phyloP scores from a whole-genome alignment of 2,888 invertebrate genomes.

The Argyresthia albistria region DNA sequence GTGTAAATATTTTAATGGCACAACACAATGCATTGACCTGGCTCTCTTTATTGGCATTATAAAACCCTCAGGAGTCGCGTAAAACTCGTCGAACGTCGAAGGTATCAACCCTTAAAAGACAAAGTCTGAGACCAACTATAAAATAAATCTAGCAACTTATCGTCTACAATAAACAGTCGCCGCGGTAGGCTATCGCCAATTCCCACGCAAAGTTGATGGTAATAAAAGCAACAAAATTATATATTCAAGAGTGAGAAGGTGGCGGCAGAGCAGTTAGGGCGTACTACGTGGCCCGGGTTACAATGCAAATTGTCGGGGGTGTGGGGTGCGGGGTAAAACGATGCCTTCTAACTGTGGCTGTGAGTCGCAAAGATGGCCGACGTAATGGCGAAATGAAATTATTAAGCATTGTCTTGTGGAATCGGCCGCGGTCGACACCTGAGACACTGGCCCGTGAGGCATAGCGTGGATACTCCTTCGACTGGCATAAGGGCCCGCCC shows the following conservation, averaged over 20 bases:
- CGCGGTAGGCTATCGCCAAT: constrained; percentile 66
- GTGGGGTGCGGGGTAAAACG: constrained; percentile 44
- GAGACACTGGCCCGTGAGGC: constrained; percentile 44
- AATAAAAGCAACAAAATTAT: constrained; percentile 73
- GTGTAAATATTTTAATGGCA: constrained; percentile 65
- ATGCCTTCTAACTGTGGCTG: constrained; percentile 63
- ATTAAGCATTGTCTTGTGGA: constrained; percentile 73
- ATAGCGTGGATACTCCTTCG: constrained; percentile 44
- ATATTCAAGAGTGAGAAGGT: constrained; percentile 71
- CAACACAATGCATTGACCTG: constrained; percentile 42
- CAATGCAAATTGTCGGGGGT: constrained; percentile 69
- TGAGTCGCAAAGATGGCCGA: constrained; percentile 70
- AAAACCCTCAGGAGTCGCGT: constrained; percentile 35
- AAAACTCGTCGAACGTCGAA: constrained; percentile 16
- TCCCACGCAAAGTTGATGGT: constrained; percentile 71
- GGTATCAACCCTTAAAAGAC: constrained; percentile 46
- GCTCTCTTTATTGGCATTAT: constrained; percentile 60
- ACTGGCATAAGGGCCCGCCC: neutral
- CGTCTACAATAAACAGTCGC: constrained; percentile 65
- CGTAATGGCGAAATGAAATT: constrained; percentile 72
- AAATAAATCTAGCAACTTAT: constrained; percentile 70
- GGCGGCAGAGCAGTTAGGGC: constrained; percentile 65
- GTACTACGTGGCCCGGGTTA: constrained; percentile 70
- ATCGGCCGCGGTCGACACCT: constrained; percentile 72
- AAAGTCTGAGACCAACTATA: constrained; percentile 57